Conservation (phyloP, 2,113 vertebrate species). For the Phyllostomus discolor region DNA sequence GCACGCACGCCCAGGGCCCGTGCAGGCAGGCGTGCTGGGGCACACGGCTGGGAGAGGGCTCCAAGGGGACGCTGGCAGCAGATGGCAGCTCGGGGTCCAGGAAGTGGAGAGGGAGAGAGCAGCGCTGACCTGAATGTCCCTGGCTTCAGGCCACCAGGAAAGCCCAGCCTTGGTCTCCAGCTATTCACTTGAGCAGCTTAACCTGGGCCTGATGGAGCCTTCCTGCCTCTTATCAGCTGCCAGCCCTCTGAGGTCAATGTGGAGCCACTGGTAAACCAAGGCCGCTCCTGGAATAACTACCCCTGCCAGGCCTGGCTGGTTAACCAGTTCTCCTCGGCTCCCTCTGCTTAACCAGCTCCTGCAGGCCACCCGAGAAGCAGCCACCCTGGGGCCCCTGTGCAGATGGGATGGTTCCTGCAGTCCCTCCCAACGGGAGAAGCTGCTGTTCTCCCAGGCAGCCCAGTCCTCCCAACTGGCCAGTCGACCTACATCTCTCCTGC, state of each 20-base stretch:
- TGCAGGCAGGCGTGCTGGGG: fast-evolving
- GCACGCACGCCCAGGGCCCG: background rate
- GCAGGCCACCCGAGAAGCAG: background rate
- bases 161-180: slow-evolving; percentile 28
- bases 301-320: background rate
- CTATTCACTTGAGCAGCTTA: background rate
- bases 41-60: background rate
- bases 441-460: background rate
- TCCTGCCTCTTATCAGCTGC: slow-evolving; percentile 29
- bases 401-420: background rate
- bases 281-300: background rate
- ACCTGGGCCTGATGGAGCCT: background rate
- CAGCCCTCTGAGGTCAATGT: background rate
- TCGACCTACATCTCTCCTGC: slow-evolving; percentile 50
- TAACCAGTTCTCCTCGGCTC: background rate
- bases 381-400: background rate
- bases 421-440: background rate
- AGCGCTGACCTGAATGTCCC: background rate
- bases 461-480: background rate
- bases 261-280: background rate
- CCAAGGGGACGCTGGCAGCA: background rate
- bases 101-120: background rate
- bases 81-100: slow-evolving; percentile 18
- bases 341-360: background rate
- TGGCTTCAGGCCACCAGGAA: slow-evolving; percentile 32